Evolutionary conservation across 2,888 invertebrate genomes (phyloP).

Genomic region (Microplitis deprimator): DNA sequence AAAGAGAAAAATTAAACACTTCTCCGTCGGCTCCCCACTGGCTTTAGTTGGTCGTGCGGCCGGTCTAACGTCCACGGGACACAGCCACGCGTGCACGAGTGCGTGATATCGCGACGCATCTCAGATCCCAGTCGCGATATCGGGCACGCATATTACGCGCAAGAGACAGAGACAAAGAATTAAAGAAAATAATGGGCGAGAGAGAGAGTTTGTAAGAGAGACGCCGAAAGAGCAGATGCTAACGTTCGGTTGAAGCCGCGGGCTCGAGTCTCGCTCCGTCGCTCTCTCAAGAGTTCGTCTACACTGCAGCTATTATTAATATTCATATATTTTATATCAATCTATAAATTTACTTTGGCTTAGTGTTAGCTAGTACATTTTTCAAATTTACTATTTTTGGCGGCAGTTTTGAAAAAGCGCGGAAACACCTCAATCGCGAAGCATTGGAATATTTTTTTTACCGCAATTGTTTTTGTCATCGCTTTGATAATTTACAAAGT

Average conservation of each 20-base stretch:
- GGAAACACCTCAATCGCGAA: too few relatives aligned
- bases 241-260: conserved; percentile 39
- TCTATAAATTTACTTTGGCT: background rate
- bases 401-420: too few relatives aligned
- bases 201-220: conserved; percentile 30
- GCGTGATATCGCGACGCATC: conserved; percentile 66
- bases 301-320: background rate
- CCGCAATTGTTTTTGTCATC: too few relatives aligned
- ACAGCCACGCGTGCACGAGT: conserved; percentile 67
- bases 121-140: conserved; percentile 64
- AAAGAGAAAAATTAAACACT: background rate
- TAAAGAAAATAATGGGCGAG: conserved; percentile 32
- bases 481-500: too few relatives aligned
- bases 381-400: too few relatives aligned
- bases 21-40: conserved; percentile 39
- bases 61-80: conserved; percentile 38
- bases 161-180: conserved; percentile 40
- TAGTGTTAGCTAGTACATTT: too few relatives aligned
- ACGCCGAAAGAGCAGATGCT: conserved; percentile 43
- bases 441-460: too few relatives aligned
- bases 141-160: conserved; percentile 67
- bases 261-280: conserved; percentile 9
- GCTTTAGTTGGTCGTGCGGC: conserved; percentile 34
- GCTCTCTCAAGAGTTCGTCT: conserved; percentile 3
- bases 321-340: background rate